Evolutionary conservation across 2,888 invertebrate species (phyloP).

Genomic region (Blomia tropicalis): DNA sequence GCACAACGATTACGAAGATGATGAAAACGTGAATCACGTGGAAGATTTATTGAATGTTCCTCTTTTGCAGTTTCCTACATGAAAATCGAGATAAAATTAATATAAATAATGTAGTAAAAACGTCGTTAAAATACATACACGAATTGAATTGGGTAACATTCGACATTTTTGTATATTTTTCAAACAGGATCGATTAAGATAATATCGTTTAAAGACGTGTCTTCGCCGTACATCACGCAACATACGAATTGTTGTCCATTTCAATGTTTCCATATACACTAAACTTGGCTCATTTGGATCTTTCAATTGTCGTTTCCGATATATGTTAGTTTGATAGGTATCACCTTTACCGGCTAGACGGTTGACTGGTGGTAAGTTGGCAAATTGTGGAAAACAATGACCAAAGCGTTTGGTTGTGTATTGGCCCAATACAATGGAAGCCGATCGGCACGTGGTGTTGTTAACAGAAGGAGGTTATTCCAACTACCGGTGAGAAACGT

Average conservation of each 20-base stretch:
- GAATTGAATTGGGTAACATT: conserved; percentile 59
- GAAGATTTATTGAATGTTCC: conserved; percentile 54
- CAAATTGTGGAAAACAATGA: conserved; percentile 14
- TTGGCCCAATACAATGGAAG: no score
- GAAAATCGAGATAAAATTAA: background rate
- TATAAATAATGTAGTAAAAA: background rate
- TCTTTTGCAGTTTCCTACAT: conserved; percentile 53
- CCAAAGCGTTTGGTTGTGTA: no score
- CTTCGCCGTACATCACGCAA: conserved; percentile 56
- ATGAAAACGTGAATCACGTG: conserved; percentile 51
- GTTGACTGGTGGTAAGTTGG: conserved; percentile 11
- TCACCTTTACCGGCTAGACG: conserved; percentile 18
- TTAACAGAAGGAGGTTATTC: background rate
- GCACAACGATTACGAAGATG: conserved; percentile 61
- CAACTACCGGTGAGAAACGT: background rate
- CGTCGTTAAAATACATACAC: conserved; percentile 35
- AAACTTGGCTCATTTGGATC: conserved; percentile 23
- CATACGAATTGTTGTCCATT: conserved; percentile 71
- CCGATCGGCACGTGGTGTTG: no score
- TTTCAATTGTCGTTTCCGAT: conserved; percentile 17
- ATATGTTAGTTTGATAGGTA: conserved; percentile 21
- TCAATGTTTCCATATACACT: conserved; percentile 7
- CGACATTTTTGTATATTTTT: conserved; percentile 68
- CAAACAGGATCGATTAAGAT: conserved; percentile 57
- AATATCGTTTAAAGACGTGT: conserved; percentile 52